These are phyloP conservation scores for Dioctria rufipes DNA, from an alignment of 2,888 invertebrate species.

Conservation along the genomic window DNA sequence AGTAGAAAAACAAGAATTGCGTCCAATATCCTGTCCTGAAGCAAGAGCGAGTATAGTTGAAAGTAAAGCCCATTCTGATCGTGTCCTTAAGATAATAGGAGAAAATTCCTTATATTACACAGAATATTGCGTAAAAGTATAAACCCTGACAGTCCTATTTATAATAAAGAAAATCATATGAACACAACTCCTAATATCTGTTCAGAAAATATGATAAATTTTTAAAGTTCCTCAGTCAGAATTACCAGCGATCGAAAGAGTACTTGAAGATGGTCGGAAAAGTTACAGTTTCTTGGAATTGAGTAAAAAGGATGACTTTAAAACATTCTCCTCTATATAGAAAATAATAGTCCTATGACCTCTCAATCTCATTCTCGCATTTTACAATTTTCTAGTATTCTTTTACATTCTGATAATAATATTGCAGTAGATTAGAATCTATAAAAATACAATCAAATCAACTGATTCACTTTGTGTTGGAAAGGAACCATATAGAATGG, in stretches of 20 bases:
- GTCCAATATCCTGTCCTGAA: constrained; percentile 61
- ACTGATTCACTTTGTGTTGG: constrained; percentile 70
- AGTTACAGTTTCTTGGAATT: constrained; percentile 62
- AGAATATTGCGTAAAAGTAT: constrained; percentile 80
- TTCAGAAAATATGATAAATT: neutral
- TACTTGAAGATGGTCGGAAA: constrained; percentile 58
- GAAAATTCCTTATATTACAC: constrained; percentile 88
- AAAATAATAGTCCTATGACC: constrained; percentile 54
- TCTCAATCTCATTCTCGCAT: constrained; percentile 55
- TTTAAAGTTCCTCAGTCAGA: neutral
- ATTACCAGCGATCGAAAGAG: neutral
- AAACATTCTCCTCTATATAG: neutral
- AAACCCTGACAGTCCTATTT: constrained; percentile 64
- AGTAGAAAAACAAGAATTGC: constrained; percentile 59
- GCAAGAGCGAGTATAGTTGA: constrained; percentile 65
- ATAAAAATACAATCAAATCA: constrained; percentile 71
- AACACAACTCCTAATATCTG: neutral
- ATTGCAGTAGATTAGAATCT: constrained; percentile 69
- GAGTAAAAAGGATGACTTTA: neutral
- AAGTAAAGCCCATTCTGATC: constrained; percentile 79
- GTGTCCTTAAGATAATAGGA: constrained; percentile 84
- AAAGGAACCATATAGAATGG: constrained; percentile 66
- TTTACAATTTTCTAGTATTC: constrained; percentile 56
- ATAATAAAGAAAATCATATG: constrained; percentile 13
- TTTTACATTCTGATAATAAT: constrained; percentile 69